phyloP scores from a whole-genome alignment of 1,140 invertebrate genomes.

The Drosophila repleta region DNA sequence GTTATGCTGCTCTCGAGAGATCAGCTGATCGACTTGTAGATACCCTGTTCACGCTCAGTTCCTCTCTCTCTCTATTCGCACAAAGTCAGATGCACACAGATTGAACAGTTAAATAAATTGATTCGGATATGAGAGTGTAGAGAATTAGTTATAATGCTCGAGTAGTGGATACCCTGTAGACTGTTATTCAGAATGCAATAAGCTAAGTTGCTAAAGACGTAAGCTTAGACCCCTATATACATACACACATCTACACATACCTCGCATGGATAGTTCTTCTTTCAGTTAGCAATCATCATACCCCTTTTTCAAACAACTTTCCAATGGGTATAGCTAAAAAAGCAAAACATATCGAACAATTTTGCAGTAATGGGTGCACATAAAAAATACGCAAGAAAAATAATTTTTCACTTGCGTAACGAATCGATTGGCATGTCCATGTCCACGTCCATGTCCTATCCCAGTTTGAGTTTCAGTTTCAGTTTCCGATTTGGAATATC shows the following conservation, averaged over 20 bases:
- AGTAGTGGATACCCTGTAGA: too few species aligned
- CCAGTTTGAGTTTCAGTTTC: conserved; percentile 26
- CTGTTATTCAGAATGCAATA: too few species aligned
- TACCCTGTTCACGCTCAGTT: neutral
- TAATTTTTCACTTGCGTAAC: conserved; percentile 82
- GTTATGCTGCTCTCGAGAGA: neutral
- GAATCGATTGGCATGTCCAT: conserved; percentile 71
- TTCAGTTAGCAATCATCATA: too few species aligned
- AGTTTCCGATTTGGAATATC: conserved; percentile 26
- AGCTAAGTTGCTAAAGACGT: too few species aligned
- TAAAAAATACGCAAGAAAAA: conserved; percentile 75
- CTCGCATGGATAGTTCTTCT: too few species aligned
- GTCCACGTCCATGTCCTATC: conserved; percentile 41
- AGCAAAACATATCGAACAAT: conserved; percentile 59
- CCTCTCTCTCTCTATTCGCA: neutral
- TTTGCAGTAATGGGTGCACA: conserved; percentile 74
- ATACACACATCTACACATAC: too few species aligned
- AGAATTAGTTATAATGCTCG: too few species aligned
- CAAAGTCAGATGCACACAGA: neutral
- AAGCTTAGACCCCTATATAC: too few species aligned
- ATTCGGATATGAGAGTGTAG: too few species aligned
- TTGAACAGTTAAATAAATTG: too few species aligned
- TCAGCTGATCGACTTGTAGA: neutral
- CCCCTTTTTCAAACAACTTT: too few species aligned
- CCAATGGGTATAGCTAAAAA: neutral